A percentile compares a stretch with the other conserved stretches of the same genome.
These are phyloP conservation scores for Enteromius trimaculatus DNA, from an alignment of 2,797 vertebrate genomes.

Conservation along the genomic window DNA sequence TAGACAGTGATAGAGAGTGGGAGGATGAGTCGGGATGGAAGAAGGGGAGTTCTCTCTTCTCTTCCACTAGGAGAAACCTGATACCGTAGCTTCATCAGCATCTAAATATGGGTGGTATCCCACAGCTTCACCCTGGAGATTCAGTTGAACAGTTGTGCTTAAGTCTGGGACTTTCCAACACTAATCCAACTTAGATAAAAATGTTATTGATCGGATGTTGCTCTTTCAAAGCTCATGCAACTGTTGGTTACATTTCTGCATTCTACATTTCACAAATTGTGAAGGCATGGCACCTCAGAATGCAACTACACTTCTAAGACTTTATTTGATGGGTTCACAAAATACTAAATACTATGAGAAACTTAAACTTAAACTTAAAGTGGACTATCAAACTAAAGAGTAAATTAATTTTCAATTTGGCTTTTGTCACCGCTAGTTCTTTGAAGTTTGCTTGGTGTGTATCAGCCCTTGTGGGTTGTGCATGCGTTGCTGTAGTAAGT, in stretches of 20 bases:
- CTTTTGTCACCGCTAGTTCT: too few species aligned
- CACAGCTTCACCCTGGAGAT: not conserved
- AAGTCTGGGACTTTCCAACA: not conserved
- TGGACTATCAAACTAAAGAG: too few species aligned
- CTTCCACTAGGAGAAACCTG: slow-evolving; percentile 26
- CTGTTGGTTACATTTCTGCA: not conserved
- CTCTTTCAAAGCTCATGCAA: not conserved
- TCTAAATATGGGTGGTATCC: slow-evolving; percentile 28
- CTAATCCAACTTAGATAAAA: not conserved
- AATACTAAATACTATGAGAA: too few species aligned
- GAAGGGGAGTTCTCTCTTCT: not conserved
- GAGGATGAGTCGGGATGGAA: not conserved
- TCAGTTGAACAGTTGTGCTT: slow-evolving; percentile 23
- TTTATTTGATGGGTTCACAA: too few species aligned
- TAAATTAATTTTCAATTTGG: too few species aligned
- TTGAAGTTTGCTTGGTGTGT: too few species aligned
- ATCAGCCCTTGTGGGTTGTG: not conserved
- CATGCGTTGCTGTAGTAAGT: not conserved
- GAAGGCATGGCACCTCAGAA: not conserved
- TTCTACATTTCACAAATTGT: not conserved
- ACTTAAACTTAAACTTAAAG: too few species aligned
- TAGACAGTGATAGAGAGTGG: slow-evolving; percentile 9
- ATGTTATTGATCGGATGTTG: not conserved
- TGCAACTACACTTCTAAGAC: too few species aligned
- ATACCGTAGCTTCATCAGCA: slow-evolving; percentile 8